Base-by-base conservation (phyloP, 2,888 invertebrate genomes). In the Acanthosepion lycidas region DNA sequence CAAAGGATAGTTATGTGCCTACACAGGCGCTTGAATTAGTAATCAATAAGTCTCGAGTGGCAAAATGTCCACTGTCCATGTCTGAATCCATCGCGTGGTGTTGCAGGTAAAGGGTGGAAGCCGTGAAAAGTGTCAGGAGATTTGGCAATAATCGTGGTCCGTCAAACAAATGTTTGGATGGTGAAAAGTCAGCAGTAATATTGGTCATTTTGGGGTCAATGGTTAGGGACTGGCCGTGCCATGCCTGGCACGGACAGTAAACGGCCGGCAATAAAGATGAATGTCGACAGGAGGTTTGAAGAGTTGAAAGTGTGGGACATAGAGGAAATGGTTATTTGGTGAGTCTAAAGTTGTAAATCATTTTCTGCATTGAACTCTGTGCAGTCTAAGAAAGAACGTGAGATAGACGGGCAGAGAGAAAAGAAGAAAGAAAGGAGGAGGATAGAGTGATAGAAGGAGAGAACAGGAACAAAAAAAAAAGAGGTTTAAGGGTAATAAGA, bases 91-190 rank as follows among this genome's bases (percentile, higher is more conserved):
- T 78, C 33, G 33, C n/a, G 9, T 33, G n/a, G n/a, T 78, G 12
- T 78, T 78, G 15, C 78, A n/a, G 78, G 78, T 78, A n/a, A 78
- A 78, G 78, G 78, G 78, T 33, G n/a, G 78, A 78, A n/a, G 78
- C 33, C 78, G 8, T 78, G 78, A 78, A 78, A 78, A 5, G 78
- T 78, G 78, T 78, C 78, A 78, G 78, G 78, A 18, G n/a, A 3
- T 9, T 9, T 33, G 26, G n/a, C 78, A 78, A 78, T 78, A 78
- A 78, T 15, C n/a, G n/a, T 78, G n/a, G 78, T 12, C 33, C 78
- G n/a, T 78, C 78, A 78, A 78, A 78, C 78, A 78, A 78, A 78
- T 78, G 78, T 78, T 78, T 78, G n/a, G 33, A 78, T 33, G 78
- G 78, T 78, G 78, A 78, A 78, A 78, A 78, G 78, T 78, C 78